Evolutionary conservation across 1,140 invertebrate species (phyloP).

Genomic region (Anastrepha ludens): DNA sequence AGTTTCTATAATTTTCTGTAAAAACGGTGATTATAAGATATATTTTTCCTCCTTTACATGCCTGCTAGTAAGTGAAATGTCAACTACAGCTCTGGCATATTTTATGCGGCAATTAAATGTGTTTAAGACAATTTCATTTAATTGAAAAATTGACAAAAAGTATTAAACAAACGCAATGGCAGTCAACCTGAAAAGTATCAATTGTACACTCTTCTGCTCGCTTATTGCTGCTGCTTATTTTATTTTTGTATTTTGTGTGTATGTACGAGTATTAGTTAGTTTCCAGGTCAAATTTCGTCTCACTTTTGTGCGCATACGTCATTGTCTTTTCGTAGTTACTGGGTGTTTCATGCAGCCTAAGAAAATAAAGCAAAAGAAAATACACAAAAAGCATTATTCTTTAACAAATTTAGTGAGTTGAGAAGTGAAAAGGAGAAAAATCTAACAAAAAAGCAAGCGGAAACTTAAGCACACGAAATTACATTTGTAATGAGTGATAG

Average conservation of each 20-base stretch:
- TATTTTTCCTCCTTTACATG: neutral
- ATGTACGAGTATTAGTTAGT: neutral
- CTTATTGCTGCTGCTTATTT: neutral
- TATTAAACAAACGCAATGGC: neutral
- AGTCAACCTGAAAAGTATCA: neutral
- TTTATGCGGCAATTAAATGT: slow-evolving; percentile 42
- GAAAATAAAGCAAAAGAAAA: too few relatives aligned
- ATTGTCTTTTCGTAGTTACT: neutral
- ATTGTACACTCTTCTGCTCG: neutral
- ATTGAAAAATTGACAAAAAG: neutral
- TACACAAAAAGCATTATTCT: too few relatives aligned
- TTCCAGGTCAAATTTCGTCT: slow-evolving; percentile 31
- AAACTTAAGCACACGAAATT: too few relatives aligned
- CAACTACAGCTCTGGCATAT: neutral
- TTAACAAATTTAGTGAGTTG: too few relatives aligned
- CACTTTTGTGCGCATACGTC: slow-evolving; percentile 42
- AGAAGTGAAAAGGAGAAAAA: too few relatives aligned
- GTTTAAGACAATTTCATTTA: slow-evolving; percentile 24
- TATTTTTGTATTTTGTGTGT: neutral
- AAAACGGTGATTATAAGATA: neutral
- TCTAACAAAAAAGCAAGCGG: too few relatives aligned
- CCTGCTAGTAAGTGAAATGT: neutral
- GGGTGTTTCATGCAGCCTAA: neutral
- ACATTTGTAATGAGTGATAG: too few relatives aligned
- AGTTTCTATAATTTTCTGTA: slow-evolving; percentile 32